A percentile compares a stretch with the other conserved stretches of the same genome.
Evolutionary conservation across 2,113 vertebrate genomes (phyloP).

Genomic region (Cyprinodon tularosa): DNA sequence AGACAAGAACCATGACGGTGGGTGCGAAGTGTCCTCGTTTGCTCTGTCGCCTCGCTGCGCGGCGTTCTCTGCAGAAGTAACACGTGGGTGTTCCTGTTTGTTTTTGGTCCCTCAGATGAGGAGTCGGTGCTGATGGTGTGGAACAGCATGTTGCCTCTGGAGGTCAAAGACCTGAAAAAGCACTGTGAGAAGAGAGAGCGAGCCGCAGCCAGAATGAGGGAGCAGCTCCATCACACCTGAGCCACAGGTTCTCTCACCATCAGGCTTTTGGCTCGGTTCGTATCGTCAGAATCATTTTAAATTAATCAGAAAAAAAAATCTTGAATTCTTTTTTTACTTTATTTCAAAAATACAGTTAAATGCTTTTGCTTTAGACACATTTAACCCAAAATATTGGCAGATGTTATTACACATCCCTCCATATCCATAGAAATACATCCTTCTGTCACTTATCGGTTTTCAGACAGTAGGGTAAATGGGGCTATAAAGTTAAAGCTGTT

Average conservation of each 20-base stretch:
- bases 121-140: constrained; percentile 88
- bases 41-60: constrained; percentile 1
- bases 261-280: neutral
- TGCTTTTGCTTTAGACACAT: too few species aligned
- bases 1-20: constrained; percentile 79
- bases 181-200: constrained; percentile 87
- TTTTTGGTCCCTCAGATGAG: constrained; percentile 75
- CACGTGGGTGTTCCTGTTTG: constrained; percentile 16
- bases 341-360: too few species aligned
- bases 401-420: too few species aligned
- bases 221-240: constrained; percentile 73
- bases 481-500: too few species aligned
- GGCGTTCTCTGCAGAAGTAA: neutral
- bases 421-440: too few species aligned
- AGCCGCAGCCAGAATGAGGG: constrained; percentile 85
- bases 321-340: too few species aligned
- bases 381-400: too few species aligned
- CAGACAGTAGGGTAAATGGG: too few species aligned
- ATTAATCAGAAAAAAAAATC: too few species aligned
- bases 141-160: constrained; percentile 86
- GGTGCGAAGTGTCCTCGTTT: constrained; percentile 6
- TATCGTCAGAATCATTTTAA: too few species aligned
- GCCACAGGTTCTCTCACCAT: neutral
- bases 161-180: constrained; percentile 89
- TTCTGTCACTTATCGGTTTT: too few species aligned